A percentile compares a stretch with the other conserved stretches of the same genome.
These are phyloP conservation scores for Drosophila prostipennis DNA, from an alignment of 2,888 invertebrate genomes.

Conservation along the genomic window DNA sequence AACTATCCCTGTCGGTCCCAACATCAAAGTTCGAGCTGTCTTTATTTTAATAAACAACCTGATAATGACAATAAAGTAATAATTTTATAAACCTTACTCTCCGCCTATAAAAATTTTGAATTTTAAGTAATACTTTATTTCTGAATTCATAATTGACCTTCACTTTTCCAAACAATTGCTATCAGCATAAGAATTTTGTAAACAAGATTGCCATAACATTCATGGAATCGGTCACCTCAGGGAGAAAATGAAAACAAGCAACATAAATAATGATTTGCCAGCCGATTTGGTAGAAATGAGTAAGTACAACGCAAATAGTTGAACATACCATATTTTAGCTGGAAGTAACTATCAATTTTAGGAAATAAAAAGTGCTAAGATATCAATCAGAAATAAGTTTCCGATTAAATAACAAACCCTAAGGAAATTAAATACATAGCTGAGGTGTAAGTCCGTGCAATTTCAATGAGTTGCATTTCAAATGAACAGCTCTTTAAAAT, in stretches of 20 bases:
- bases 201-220: background rate
- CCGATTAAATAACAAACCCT: background rate
- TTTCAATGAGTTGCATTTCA: background rate
- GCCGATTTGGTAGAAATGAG: background rate
- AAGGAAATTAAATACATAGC: too few relatives aligned
- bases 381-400: background rate
- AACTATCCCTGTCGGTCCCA: too few relatives aligned
- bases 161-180: slow-evolving; percentile 7
- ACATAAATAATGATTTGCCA: background rate
- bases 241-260: background rate
- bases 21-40: too few relatives aligned
- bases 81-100: too few relatives aligned
- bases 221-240: background rate
- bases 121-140: too few relatives aligned
- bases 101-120: too few relatives aligned
- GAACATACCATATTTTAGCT: too few relatives aligned
- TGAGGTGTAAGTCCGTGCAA: background rate
- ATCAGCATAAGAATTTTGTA: slow-evolving; percentile 1
- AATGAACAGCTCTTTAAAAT: background rate
- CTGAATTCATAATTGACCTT: slow-evolving; percentile 14
- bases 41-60: too few relatives aligned
- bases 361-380: background rate
- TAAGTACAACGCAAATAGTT: background rate
- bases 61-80: too few relatives aligned
- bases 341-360: background rate